phyloP scores from a whole-genome alignment of 2,113 vertebrate genomes.

The Thomomys bottae region DNA sequence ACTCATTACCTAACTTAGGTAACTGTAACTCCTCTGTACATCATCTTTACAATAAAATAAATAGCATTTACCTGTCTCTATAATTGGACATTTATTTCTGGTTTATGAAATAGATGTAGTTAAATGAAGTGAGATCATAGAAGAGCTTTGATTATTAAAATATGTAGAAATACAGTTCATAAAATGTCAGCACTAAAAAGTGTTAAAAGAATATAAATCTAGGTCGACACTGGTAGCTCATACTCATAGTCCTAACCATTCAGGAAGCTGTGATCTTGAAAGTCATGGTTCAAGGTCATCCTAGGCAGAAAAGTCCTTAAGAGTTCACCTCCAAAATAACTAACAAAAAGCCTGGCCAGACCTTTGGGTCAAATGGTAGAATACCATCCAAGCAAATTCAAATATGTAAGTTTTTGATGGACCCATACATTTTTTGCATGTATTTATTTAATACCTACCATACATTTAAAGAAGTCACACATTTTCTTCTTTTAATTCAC shows the following conservation, averaged over 20 bases:
- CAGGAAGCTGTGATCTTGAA: no score
- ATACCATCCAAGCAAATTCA: not conserved
- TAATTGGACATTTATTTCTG: not conserved
- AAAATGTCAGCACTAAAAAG: not conserved
- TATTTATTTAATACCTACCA: slow-evolving; percentile 7
- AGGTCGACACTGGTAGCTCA: no score
- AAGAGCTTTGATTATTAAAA: not conserved
- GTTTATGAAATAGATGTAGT: slow-evolving; percentile 23
- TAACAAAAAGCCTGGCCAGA: no score
- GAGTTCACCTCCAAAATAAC: no score
- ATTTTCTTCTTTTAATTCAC: not conserved
- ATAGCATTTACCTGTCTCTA: slow-evolving; percentile 1
- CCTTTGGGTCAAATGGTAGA: no score
- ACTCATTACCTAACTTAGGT: no score
- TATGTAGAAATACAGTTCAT: not conserved
- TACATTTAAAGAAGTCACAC: not conserved
- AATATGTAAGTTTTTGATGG: slow-evolving; percentile 15
- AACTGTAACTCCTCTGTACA: no score
- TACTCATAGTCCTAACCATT: no score
- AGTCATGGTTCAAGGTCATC: no score
- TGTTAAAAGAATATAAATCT: no score
- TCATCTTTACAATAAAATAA: not conserved
- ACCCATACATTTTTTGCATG: not conserved
- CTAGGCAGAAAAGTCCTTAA: no score
- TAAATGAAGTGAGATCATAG: slow-evolving; percentile 3